Percentiles rank a stretch among this genome's conserved stretches.
These are phyloP conservation scores for Nematostella vectensis DNA, from an alignment of 92 coral and sea anemone species.

Conservation along the genomic window DNA sequence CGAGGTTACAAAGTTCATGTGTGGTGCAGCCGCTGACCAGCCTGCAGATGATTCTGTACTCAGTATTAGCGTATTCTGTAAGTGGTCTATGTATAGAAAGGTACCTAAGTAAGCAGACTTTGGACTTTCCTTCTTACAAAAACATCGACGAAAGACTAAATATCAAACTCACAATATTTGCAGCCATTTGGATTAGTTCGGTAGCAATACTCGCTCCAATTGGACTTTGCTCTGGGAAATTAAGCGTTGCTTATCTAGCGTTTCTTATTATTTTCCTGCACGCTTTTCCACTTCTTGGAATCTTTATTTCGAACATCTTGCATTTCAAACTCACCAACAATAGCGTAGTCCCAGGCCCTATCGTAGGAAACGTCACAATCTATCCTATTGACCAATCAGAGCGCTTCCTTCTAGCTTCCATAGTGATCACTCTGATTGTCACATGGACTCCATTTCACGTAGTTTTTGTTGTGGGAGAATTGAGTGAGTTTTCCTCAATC, in stretches of 20 bases:
- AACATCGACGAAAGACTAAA: conserved; percentile 10
- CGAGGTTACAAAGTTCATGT: conserved; percentile 20
- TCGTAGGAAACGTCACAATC: conserved; percentile 1
- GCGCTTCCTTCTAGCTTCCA: conserved; percentile 13
- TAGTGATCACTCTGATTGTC: conserved; percentile 10
- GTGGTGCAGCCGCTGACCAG: conserved; percentile 15
- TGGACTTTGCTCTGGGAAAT: conserved; percentile 15
- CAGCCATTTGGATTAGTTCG: conserved; percentile 24
- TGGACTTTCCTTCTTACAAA: conserved; percentile 1
- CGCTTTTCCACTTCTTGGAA: conserved; percentile 18
- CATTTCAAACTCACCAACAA: conserved; percentile 18
- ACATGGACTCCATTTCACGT: conserved; percentile 37
- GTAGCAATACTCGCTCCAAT: conserved; percentile 27
- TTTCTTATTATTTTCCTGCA: conserved; percentile 17
- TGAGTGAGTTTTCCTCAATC: conserved; percentile 2
- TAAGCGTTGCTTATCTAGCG: conserved; percentile 13
- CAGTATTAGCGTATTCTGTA: conserved; percentile 30
- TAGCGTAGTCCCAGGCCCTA: conserved; percentile 25
- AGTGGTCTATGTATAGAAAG: conserved; percentile 27
- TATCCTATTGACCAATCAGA: conserved; percentile 9
- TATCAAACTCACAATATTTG: conserved; percentile 15
- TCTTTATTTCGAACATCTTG: conserved; percentile 11
- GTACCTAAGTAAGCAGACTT: conserved; percentile 7
- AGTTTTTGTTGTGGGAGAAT: conserved; percentile 5
- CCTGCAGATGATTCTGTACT: conserved; percentile 15